Base-by-base conservation (phyloP, 1,140 invertebrate genomes). In the Penaeus vannamei region DNA sequence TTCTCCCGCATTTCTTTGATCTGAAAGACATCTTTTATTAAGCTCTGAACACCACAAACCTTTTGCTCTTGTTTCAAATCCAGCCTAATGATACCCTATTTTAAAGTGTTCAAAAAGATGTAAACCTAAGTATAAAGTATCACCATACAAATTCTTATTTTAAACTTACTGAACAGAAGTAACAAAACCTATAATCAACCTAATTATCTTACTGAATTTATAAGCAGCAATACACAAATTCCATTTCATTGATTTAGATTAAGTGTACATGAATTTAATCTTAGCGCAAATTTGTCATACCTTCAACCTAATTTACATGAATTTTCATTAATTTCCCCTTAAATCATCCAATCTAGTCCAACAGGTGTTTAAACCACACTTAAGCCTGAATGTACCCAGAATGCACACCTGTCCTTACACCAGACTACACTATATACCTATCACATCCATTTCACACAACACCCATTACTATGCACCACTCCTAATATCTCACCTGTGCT, bases 1-100 rank as follows among this genome's bases (percentile, higher is more conserved):
- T 96, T 97, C 32, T 98, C 97, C 79, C 97, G 94, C 17, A 99
- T 92, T 94, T 99, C 97, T 91, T 98, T 98, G 92, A 99, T 94
- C 93, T 99, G 97, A 0, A 90, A 79, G 5, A 7, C 36, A 42
- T 7, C 1, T 42, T 42, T 42, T 7, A 42, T 7, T 42, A 0
- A 42, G 36, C 36, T 42, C 36, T 42, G 0, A 42, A 42, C 36
- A 42, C 36, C 0, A n/a, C 7, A 2, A 77, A 5, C 2, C 7
- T 2, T 20, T 77, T 32, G 7, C 7, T 29, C 72, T 4, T 76
- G 72, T 77, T 29, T 17, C 3, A 36, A 26, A 77, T 4, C 2
- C n/a, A n/a, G 36, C 72, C 22, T 77, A 77, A 0, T 7, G 36
- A 29, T 20, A 77, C 20, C 36, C 19, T 32, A 0, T 77, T 32